A percentile compares a stretch with the other conserved stretches of the same genome.
phyloP scores from a whole-genome alignment of 2,113 vertebrate genomes.

The Laterallus jamaicensis region DNA sequence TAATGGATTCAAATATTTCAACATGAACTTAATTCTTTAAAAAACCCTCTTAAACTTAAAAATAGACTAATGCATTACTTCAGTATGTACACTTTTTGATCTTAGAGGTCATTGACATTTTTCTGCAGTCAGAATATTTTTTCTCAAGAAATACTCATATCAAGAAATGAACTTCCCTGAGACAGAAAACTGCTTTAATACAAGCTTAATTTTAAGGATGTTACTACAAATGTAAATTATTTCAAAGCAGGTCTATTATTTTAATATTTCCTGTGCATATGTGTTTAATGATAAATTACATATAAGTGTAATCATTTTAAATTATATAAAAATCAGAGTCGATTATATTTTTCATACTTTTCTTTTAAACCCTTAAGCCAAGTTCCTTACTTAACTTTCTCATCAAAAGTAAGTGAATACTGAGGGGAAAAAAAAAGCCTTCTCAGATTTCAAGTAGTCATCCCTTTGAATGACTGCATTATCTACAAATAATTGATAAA shows the following conservation, averaged over 20 bases:
- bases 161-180: not conserved
- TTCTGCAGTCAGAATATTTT: not conserved
- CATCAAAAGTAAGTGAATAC: not conserved
- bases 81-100: not conserved
- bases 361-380: not conserved
- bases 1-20: not conserved
- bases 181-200: not conserved
- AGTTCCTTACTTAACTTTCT: not conserved
- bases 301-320: not conserved
- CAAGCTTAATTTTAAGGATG: not conserved
- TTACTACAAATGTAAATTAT: not conserved
- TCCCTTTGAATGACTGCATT: not conserved
- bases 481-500: not conserved
- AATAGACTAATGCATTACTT: not conserved
- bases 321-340: not conserved
- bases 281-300: not conserved
- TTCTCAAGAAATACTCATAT: not conserved
- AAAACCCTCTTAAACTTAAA: not conserved
- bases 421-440: rapidly evolving
- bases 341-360: not conserved
- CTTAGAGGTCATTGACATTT: not conserved
- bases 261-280: not conserved
- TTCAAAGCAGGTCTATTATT: not conserved
- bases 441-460: not conserved
- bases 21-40: not conserved